These are phyloP conservation scores for Procavia capensis DNA, from an alignment of 2,113 vertebrate species.

Conservation along the genomic window DNA sequence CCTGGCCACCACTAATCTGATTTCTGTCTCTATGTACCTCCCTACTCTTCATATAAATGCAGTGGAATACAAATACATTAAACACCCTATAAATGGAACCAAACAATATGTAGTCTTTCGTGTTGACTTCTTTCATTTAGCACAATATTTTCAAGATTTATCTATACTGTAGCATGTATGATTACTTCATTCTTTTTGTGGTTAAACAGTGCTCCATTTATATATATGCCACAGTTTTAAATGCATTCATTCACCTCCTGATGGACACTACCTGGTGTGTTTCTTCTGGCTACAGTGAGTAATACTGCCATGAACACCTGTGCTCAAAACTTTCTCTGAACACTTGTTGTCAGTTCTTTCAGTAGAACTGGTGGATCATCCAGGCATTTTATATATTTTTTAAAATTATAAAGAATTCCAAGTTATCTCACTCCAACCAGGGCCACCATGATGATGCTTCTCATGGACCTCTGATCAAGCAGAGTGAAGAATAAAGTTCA, in stretches of 20 bases:
- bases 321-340: background rate
- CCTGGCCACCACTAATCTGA: background rate
- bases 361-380: background rate
- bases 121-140: background rate
- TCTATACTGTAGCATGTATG: background rate
- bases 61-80: background rate
- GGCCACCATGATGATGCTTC: background rate
- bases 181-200: background rate
- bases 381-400: background rate
- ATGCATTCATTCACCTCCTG: background rate
- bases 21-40: background rate
- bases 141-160: background rate
- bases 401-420: background rate
- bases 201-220: background rate
- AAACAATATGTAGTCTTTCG: background rate
- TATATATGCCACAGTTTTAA: background rate
- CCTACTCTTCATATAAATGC: background rate
- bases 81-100: background rate
- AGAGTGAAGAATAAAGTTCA: background rate
- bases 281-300: background rate
- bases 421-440: background rate
- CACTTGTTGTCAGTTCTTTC: background rate
- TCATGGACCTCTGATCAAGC: background rate
- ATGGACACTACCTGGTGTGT: background rate
- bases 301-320: background rate